Percentiles rank a stretch among this genome's conserved stretches.
phyloP scores from a whole-genome alignment of 2,888 invertebrate species.

The Callimorpha dominula region DNA sequence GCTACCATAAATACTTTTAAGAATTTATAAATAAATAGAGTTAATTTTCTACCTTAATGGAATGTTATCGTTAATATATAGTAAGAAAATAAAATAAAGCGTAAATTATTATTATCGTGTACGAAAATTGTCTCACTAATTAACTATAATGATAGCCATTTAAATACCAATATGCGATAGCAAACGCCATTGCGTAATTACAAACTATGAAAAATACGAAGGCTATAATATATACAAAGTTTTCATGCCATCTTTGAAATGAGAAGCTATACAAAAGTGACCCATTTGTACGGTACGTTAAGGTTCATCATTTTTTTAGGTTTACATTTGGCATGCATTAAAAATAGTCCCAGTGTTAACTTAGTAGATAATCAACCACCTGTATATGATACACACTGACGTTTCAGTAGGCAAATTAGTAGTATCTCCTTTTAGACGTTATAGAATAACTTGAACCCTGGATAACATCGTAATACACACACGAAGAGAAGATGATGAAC shows the following conservation, averaged over 20 bases:
- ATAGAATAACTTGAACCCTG: not conserved
- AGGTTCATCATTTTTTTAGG: constrained; percentile 4
- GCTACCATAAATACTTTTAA: not conserved
- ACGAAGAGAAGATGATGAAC: too few relatives aligned
- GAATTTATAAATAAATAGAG: not conserved
- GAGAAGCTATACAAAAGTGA: constrained; percentile 15
- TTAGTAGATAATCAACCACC: constrained; percentile 50
- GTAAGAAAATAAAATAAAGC: constrained; percentile 36
- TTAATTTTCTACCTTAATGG: constrained; percentile 31
- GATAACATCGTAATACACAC: too few relatives aligned
- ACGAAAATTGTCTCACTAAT: constrained; percentile 51
- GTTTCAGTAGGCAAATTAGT: not conserved
- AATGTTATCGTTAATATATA: constrained; percentile 35
- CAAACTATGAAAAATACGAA: constrained; percentile 48
- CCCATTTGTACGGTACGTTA: not conserved
- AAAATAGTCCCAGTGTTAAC: constrained; percentile 46
- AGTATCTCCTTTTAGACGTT: not conserved
- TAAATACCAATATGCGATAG: constrained; percentile 49
- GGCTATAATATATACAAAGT: constrained; percentile 27
- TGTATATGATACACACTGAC: constrained; percentile 41
- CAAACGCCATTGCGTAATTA: constrained; percentile 46
- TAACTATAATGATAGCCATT: constrained; percentile 51
- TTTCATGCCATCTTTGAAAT: constrained; percentile 10
- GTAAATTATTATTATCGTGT: constrained; percentile 45
- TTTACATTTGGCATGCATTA: constrained; percentile 7